phyloP scores from a whole-genome alignment of 2,888 invertebrate genomes.

The Drosophila neotestacea region DNA sequence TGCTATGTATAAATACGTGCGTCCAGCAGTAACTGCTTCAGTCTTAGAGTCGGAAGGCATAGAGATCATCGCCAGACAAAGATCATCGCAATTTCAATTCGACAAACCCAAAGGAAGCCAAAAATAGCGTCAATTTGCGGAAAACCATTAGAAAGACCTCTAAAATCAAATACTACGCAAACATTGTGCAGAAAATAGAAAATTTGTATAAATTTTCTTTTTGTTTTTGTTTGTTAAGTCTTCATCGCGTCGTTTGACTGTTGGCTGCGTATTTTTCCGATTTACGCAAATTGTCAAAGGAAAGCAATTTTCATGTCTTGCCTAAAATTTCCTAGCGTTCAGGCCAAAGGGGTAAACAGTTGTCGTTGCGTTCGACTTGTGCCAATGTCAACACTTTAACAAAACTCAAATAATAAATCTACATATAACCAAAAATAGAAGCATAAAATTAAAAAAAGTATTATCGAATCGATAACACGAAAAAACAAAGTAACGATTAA shows the following conservation, averaged over 20 bases:
- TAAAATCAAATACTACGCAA: constrained; percentile 5
- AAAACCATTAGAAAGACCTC: constrained; percentile 20
- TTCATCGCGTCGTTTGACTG: constrained; percentile 14
- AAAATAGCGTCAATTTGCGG: constrained; percentile 40
- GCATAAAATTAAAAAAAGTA: constrained; percentile 8
- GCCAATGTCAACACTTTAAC: constrained; percentile 64
- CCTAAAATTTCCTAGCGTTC: constrained; percentile 53
- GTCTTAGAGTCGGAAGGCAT: constrained; percentile 49
- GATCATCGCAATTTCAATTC: constrained; percentile 27
- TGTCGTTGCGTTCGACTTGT: constrained; percentile 39
- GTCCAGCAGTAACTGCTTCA: constrained; percentile 45
- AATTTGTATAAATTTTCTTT: constrained; percentile 20
- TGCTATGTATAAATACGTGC: constrained; percentile 68
- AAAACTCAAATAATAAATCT: constrained; percentile 20
- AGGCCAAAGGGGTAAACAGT: constrained; percentile 53
- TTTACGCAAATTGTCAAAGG: constrained; percentile 57
- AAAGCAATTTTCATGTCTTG: constrained; percentile 72
- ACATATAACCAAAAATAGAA: constrained; percentile 11
- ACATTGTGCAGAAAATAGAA: constrained; percentile 36
- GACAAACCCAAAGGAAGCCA: constrained; percentile 13
- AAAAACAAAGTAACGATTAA: constrained; percentile 1
- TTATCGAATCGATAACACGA: constrained; percentile 8
- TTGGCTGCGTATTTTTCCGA: constrained; percentile 22
- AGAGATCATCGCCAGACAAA: constrained; percentile 46
- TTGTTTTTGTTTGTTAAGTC: constrained; percentile 26